phyloP scores from a whole-genome alignment of 2,888 invertebrate genomes.

The Pseudolycoriella hygida region DNA sequence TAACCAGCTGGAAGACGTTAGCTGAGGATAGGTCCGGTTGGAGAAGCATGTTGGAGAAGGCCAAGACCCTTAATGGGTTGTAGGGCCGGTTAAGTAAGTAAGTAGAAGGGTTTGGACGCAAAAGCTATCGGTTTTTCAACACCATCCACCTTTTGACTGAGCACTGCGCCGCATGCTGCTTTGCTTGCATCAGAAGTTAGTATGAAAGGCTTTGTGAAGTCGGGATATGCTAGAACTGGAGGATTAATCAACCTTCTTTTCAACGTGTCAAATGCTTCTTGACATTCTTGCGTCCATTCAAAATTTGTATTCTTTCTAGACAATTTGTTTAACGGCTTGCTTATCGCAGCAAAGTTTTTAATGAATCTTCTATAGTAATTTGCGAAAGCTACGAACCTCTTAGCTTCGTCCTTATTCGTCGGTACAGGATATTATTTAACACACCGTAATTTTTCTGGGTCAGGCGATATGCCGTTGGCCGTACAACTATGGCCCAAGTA shows the following conservation, averaged over 20 bases:
- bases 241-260: background rate
- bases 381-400: constrained; percentile 8
- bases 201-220: constrained; percentile 1
- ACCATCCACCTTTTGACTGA: constrained; percentile 7
- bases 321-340: background rate
- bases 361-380: constrained; percentile 3
- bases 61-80: too few species aligned
- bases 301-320: constrained; percentile 2
- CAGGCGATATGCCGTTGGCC: constrained; percentile 12
- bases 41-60: too few species aligned
- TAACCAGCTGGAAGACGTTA: too few species aligned
- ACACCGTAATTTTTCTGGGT: constrained; percentile 12
- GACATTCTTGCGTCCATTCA: constrained; percentile 1
- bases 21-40: too few species aligned
- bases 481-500: constrained; percentile 12
- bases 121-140: constrained; percentile 13
- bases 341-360: background rate
- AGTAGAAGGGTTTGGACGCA: too few species aligned
- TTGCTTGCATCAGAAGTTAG: constrained; percentile 10
- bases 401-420: constrained; percentile 4
- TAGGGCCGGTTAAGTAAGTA: too few species aligned
- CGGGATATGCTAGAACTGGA: constrained; percentile 7
- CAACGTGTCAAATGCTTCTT: constrained; percentile 4
- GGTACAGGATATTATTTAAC: constrained; percentile 9
- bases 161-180: constrained; percentile 10